Base-by-base conservation (phyloP, 2,888 invertebrate genomes). In the Palloptera scutellata region DNA sequence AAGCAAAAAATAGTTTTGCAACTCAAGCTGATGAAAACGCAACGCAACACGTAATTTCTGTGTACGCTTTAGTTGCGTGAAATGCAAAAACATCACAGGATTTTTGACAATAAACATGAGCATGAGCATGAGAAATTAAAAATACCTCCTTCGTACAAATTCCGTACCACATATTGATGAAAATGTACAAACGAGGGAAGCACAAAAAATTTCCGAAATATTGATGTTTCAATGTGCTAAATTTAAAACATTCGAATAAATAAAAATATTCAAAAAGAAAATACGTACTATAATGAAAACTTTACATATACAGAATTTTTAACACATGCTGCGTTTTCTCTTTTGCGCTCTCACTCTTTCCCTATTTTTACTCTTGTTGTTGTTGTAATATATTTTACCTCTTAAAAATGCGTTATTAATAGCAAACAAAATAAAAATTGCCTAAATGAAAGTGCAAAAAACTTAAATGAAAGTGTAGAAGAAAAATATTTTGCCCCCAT, bases 101-200 rank as follows among this genome's bases (percentile, higher is more conserved):
- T 75, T 77, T 76, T 74, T 71, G 77, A 78, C 74, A 77, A 76
- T 77, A 78, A 78, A 72, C 78, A 78, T 78, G 77, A 69, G 70
- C 13, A 11, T 48, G 5, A 13, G 48, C 48, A 59, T 52, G 55
- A 67, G 52, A 52, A 54, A 55, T 80, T 76, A 81, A 72, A 80
- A 80, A 81, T 81, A 80, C 76, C 80, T 78, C 80, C 79, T 75
- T 73, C 76, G 70, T 76, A 15, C 30, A 75, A 69, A 65, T 76
- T 77, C 72, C 75, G 73, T 73, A 68, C 63, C 67, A 74, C 48
- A 48, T 15, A 15, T 11, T 48, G 48, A 15, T 15, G 15, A 13
- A 48, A 48, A 48, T 15, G 48, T 15, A 13, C 48, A 30, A 30
- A 30, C 30, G 30, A 30, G 6, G 2, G 30, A 30, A 30, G 30